Percentiles rank a stretch among this genome's conserved stretches.
These are phyloP conservation scores for Fragum whitleyi DNA, from an alignment of 2,888 invertebrate species.

Conservation along the genomic window DNA sequence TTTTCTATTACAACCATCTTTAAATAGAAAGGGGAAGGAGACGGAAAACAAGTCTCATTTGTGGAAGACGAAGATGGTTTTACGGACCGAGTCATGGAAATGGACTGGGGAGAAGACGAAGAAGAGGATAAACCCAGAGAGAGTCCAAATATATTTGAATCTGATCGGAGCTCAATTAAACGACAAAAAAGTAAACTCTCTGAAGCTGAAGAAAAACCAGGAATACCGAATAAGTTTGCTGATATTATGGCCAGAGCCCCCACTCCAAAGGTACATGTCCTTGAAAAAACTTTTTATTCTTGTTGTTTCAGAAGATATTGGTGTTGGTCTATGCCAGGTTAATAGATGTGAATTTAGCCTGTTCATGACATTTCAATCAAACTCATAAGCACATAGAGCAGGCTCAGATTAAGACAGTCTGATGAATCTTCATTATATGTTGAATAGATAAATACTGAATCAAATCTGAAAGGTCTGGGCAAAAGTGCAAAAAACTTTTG, in stretches of 20 bases:
- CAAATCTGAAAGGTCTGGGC: too few relatives aligned
- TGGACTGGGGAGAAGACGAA: constrained; percentile 75
- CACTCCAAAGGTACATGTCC: constrained; percentile 67
- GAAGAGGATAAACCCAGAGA: constrained; percentile 61
- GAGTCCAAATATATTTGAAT: constrained; percentile 58
- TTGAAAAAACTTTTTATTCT: too few relatives aligned
- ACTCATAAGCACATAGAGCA: too few relatives aligned
- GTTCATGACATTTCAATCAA: too few relatives aligned
- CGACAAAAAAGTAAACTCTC: constrained; percentile 57
- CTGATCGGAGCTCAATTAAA: constrained; percentile 45
- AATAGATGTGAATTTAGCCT: too few relatives aligned
- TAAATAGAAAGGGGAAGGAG: constrained; percentile 51
- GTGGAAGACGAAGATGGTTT: constrained; percentile 62
- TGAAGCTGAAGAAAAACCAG: constrained; percentile 47
- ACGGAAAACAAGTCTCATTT: constrained; percentile 53
- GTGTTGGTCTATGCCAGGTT: too few relatives aligned
- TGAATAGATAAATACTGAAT: too few relatives aligned
- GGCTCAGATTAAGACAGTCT: too few relatives aligned
- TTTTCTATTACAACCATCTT: too few relatives aligned
- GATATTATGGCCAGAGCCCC: constrained; percentile 75
- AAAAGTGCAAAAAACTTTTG: too few relatives aligned
- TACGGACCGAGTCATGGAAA: constrained; percentile 67
- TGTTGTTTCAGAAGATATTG: background rate
- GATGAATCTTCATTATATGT: too few relatives aligned
- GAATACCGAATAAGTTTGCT: constrained; percentile 77